Evolutionary conservation across 2,797 vertebrate species (phyloP), one percentile per base, ranked within the genome.

Genomic region (Sebastes itinus): DNA sequence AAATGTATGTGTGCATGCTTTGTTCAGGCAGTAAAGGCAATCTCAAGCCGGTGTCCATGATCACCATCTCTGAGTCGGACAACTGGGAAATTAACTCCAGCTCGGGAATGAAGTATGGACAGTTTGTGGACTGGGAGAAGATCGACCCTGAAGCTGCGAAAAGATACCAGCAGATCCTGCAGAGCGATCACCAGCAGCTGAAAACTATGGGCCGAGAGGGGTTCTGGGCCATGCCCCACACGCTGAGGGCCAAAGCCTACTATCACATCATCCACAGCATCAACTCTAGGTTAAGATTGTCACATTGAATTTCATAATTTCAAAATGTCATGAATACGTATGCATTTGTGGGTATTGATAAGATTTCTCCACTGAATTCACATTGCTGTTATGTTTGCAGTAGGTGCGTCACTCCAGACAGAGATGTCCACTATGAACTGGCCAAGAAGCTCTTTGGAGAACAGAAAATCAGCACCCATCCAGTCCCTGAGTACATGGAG

Each of bases 121-220:
- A 95, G 81, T 97, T 97, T 63, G 97, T 97, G 83, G 96, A 98
- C 69, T 97, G 96, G 96, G 96, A 96, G 88, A 96, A 93, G 81
- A 96, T 97, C 23, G 94, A 94, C 72, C 94, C 94, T 0, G 83
- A 94, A 75, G 84, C 90, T 0, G 91, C 91, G 3, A 3, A 22
- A 2, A 78, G 86, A 25, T 94, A 95, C 38, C 83, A 30, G 70
- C 90, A 93, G 75, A 88, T 96, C 27, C 87, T 97, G 55, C 72
- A 75, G 56, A 93, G 95, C 20, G 80, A 92, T 23, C 89, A 77
- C 0, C 93, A 94, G 59, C 92, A 96, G 82, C 90, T 97, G 80
- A 97, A 97, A 87, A 83, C 83, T 11, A 96, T 97, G 95, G 96
- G 93, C 9, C 92, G 97, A 52, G 87, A 95, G 23, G 97, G 97